These are phyloP conservation scores for Eupleurogrammus muticus DNA, from an alignment of 2,797 vertebrate genomes.

Conservation along the genomic window DNA sequence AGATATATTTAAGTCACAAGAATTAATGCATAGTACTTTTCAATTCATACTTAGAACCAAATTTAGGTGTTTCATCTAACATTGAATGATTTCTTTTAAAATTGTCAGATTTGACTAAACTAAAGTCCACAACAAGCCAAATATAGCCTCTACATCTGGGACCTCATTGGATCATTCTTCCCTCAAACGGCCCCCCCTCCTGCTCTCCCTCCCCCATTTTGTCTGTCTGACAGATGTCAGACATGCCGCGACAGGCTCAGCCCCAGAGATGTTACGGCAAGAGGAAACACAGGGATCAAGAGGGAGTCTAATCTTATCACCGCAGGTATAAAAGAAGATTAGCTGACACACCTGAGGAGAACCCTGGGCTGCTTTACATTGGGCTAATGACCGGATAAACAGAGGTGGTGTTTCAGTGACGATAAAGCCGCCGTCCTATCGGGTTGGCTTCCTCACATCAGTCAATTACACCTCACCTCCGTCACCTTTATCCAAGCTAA, in stretches of 20 bases:
- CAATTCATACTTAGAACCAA: slow-evolving; percentile 35
- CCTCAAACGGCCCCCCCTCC: background rate
- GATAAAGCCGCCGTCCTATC: slow-evolving; percentile 8
- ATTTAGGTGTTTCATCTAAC: background rate
- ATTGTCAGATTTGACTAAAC: background rate
- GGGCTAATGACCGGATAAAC: slow-evolving; percentile 60
- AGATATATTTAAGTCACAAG: slow-evolving; percentile 20
- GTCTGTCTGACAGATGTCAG: slow-evolving; percentile 68
- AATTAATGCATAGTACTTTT: background rate
- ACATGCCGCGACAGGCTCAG: slow-evolving; percentile 65
- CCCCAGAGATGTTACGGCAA: slow-evolving; percentile 47
- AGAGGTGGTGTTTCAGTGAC: slow-evolving; percentile 29
- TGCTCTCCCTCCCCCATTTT: slow-evolving; percentile 13
- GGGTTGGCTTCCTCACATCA: slow-evolving; percentile 39
- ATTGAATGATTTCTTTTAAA: slow-evolving; percentile 2
- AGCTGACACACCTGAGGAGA: slow-evolving; percentile 59
- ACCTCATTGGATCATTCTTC: slow-evolving; percentile 22
- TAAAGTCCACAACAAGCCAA: slow-evolving; percentile 10
- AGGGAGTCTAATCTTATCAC: slow-evolving; percentile 65
- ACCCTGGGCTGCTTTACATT: slow-evolving; percentile 44
- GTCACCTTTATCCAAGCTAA: slow-evolving; percentile 24
- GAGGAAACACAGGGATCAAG: slow-evolving; percentile 66
- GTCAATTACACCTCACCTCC: slow-evolving; percentile 44
- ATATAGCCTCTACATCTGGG: slow-evolving; percentile 31
- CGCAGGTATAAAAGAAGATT: slow-evolving; percentile 68